Evolutionary conservation across 1,140 invertebrate species (phyloP).

Genomic region (Uloborus diversus): DNA sequence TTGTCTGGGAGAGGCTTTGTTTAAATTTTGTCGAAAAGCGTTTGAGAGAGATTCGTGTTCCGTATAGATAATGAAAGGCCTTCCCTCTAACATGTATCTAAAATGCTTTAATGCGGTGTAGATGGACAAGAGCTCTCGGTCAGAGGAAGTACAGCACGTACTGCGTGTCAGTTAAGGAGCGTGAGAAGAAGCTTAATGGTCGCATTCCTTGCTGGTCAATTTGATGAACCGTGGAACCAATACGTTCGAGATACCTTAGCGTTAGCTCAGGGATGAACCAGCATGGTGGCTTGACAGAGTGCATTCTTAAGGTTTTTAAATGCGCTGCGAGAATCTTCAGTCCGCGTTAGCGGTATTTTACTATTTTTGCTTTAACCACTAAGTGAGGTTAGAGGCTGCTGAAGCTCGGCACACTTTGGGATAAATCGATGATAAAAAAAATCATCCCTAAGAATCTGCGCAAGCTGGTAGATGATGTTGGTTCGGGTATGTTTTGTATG

Average conservation of each 20-base stretch:
- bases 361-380: no score
- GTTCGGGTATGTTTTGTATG: slow-evolving; percentile 1
- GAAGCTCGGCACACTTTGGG: no score
- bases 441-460: no score
- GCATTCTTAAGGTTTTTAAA: no score
- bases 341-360: no score
- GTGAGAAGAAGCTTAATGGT: slow-evolving; percentile 55
- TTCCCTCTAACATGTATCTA: slow-evolving; percentile 60
- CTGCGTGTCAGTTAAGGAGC: slow-evolving; percentile 42
- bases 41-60: slow-evolving; percentile 59
- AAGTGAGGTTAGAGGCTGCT: no score
- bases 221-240: slow-evolving; percentile 51
- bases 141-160: slow-evolving; percentile 51
- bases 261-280: neutral
- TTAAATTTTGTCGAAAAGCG: slow-evolving; percentile 46
- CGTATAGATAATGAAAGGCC: slow-evolving; percentile 60
- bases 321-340: no score
- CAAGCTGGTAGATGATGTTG: slow-evolving; percentile 42
- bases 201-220: neutral
- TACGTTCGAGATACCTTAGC: neutral
- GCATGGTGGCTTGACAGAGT: neutral
- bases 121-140: slow-evolving; percentile 60
- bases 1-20: slow-evolving; percentile 17
- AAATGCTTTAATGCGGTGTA: slow-evolving; percentile 60
- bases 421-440: no score